Evolutionary conservation across 2,113 vertebrate genomes (phyloP), one percentile per base, ranked within the genome.

Genomic region (Aptenodytes forsteri): DNA sequence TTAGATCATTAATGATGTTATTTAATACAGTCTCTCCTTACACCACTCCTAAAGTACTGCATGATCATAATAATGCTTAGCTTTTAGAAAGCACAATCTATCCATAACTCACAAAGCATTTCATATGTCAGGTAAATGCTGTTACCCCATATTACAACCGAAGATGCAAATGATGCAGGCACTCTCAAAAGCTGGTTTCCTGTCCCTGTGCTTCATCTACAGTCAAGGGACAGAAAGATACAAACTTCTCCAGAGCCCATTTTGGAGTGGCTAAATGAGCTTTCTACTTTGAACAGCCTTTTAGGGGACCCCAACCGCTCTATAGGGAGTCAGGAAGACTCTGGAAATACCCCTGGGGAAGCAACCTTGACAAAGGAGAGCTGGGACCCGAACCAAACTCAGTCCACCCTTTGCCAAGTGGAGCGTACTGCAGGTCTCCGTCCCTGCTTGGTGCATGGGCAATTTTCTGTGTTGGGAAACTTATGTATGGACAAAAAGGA

Each of bases 1-100:
- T 79, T 85, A 94, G 81, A 80, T 85, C 89, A 93, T 96, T 96
- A 95, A 93, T 97, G 94, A 77, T 38, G 58, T 78, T 91, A 91
- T 97, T 97, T 96, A 96, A 95, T 77, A 79, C 73, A 91, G 76
- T 42, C 54, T 70, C 67, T 88, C 49, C 80, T 93, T 87, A 69
- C 29, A 83, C 54, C 42, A 50, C 11, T 90, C 49, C 87, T 96
- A 34, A 95, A 96, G 81, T 83, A 87, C 78, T 83, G 66, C 84
- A 73, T 32, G 87, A 93, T 86, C 55, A 80, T 85, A 87, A 87
- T 93, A 95, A 94, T 62, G 46, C 65, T 91, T 84, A 95, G 67
- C 83, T 97, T 96, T 95, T 87, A 87, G 88, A 92, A 94, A 82
- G 72, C 36, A 76, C 83, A 56, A 52, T 89, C 49, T 69, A 59